Evolutionary conservation across 1,140 invertebrate species (phyloP).

Genomic region (Oreohelix idahoensis): DNA sequence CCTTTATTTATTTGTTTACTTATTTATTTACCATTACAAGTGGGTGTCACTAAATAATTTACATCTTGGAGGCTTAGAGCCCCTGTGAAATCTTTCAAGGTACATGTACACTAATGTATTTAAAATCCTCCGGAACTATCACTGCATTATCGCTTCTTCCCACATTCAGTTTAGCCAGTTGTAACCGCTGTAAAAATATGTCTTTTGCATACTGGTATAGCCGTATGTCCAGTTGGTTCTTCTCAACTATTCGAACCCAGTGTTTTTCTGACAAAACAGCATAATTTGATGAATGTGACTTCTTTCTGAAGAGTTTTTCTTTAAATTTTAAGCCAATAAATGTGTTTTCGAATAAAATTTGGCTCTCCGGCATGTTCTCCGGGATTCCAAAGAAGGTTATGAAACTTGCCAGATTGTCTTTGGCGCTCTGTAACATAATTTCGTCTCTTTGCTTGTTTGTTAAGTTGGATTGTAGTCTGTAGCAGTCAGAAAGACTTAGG

Average conservation of each 20-base stretch:
- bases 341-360: constrained; percentile 96
- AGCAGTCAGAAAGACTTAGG: constrained; percentile 93
- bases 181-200: constrained; percentile 84
- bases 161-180: not conserved
- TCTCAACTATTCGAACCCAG: constrained; percentile 81
- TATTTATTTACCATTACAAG: no score
- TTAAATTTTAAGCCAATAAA: constrained; percentile 82
- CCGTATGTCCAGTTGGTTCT: constrained; percentile 92
- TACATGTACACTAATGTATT: not conserved
- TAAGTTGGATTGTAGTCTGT: constrained; percentile 86
- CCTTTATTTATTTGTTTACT: no score
- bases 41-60: no score
- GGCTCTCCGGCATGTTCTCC: constrained; percentile 92
- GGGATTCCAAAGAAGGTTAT: constrained; percentile 98
- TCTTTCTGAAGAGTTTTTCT: constrained; percentile 60
- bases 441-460: constrained; percentile 78
- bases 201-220: constrained; percentile 94
- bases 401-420: constrained; percentile 87
- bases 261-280: constrained; percentile 77
- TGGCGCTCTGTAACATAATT: constrained; percentile 90
- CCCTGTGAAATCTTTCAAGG: no score
- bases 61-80: no score
- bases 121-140: not conserved
- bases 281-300: constrained; percentile 68
- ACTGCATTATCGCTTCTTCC: not conserved